These are phyloP conservation scores for Scomber scombrus DNA, from an alignment of 2,113 vertebrate genomes.

Conservation along the genomic window DNA sequence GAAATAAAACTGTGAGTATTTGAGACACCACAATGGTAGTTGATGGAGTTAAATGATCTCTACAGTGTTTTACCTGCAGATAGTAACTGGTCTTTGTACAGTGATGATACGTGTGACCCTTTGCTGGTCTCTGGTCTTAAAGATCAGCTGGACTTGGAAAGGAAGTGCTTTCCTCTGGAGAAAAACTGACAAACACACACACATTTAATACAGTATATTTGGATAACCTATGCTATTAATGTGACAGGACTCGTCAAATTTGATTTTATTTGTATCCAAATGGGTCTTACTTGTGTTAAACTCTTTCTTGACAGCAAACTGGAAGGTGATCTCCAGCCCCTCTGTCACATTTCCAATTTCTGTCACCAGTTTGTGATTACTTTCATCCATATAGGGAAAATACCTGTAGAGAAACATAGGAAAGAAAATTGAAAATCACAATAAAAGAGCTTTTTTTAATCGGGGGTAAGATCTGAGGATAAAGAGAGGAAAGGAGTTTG, in stretches of 20 bases:
- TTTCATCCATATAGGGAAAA: constrained; percentile 80
- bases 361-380: constrained; percentile 74
- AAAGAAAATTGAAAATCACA: background rate
- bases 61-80: constrained; percentile 70
- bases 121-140: constrained; percentile 81
- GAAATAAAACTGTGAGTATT: background rate
- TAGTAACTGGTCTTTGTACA: constrained; percentile 77
- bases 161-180: constrained; percentile 74
- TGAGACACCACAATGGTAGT: too few species aligned
- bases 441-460: background rate
- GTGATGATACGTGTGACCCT: constrained; percentile 81
- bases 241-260: too few species aligned
- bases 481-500: background rate
- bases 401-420: constrained; percentile 64
- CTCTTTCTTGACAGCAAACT: constrained; percentile 83
- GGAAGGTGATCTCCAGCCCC: constrained; percentile 80
- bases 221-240: background rate
- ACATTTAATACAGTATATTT: too few species aligned
- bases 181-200: constrained; percentile 66
- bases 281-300: constrained; percentile 69
- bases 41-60: too few species aligned
- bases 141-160: constrained; percentile 84
- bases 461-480: too few species aligned
- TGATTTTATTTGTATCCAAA: background rate
- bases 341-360: constrained; percentile 84